Base-by-base conservation (phyloP, 1,140 invertebrate genomes). In the Lordiphosa clarofinis region DNA sequence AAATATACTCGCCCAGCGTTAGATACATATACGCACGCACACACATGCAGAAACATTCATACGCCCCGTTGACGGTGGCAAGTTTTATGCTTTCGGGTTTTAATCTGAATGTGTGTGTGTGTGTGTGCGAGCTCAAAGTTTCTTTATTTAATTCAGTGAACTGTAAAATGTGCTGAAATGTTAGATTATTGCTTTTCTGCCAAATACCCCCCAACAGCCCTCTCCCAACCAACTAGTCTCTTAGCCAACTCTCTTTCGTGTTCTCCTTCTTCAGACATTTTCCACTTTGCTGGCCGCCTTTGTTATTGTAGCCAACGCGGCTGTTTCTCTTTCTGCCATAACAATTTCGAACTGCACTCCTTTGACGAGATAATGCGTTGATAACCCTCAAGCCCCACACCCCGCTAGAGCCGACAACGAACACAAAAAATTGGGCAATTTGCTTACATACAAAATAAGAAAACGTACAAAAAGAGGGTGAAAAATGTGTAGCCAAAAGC, bases 121-220 rank as follows among this genome's bases (percentile, higher is more conserved):
- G 12, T 38, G 36, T 52, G 39, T 54, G 48, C 36, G 37, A 49
- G 40, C 72, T 72, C 76, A 73, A 82, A 82, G 76, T 82, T 82
- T 82, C 78, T 84, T 82, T 82, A 82, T 82, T 82, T 84, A 84
- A 82, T 82, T 82, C 76, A 82, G 78, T 82, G 76, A 82, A 84
- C 76, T 82, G 76, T 82, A 82, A 82, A 82, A 82, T 82, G 76
- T 82, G 76, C 76, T 82, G 76, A 82, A 82, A 82, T 84, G 76
- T 82, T 82, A 82, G 76, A 82, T 82, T 82, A 82, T 82, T 82
- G 76, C 76, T 82, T 82, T 82, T 70, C 33, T 72, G 33, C 56
- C 56, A 6, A 24, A 24, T 54, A 42, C 39, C 42, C 56, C 58
- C 43, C 39, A 19, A 3, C 19, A 19, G 19, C 19, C 19, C 19